Percentiles rank a stretch among this genome's conserved stretches.
Conservation (phyloP, 1,140 invertebrate species). For the Neodiprion fabricii region DNA sequence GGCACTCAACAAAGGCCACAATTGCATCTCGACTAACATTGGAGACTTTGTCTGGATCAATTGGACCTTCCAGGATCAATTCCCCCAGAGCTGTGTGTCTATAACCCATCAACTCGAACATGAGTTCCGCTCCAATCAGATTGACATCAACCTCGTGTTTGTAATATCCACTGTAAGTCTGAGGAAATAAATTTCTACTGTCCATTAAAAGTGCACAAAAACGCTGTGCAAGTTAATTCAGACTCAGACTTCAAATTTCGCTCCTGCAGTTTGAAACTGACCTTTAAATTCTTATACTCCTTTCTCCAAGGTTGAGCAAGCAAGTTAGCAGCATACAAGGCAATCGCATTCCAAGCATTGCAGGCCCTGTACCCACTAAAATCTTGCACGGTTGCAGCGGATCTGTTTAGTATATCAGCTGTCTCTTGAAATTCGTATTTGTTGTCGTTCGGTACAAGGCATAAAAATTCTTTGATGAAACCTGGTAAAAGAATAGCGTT, state of each 20-base stretch:
- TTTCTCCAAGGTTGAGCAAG: slow-evolving; percentile 86
- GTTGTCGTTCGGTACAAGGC: slow-evolving; percentile 76
- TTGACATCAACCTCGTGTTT: slow-evolving; percentile 85
- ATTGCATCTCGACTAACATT: slow-evolving; percentile 82
- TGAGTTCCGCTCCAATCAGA: slow-evolving; percentile 74
- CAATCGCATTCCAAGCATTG: slow-evolving; percentile 82
- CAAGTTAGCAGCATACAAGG: slow-evolving; percentile 84
- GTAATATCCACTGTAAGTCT: slow-evolving; percentile 87
- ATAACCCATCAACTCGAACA: slow-evolving; percentile 86
- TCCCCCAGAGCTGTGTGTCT: slow-evolving; percentile 65
- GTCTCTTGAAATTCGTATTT: slow-evolving; percentile 82
- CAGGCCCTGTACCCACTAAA: slow-evolving; percentile 83
- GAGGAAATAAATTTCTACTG: slow-evolving; percentile 42
- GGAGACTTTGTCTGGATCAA: slow-evolving; percentile 81
- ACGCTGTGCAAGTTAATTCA: background rate
- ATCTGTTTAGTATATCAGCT: slow-evolving; percentile 74
- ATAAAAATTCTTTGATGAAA: slow-evolving; percentile 78
- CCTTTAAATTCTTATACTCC: slow-evolving; percentile 82
- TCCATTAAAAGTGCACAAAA: slow-evolving; percentile 1
- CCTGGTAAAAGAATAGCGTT: slow-evolving; percentile 59
- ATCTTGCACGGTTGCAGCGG: slow-evolving; percentile 70
- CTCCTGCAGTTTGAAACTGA: slow-evolving; percentile 46
- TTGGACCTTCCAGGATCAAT: slow-evolving; percentile 71
- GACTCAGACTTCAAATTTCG: background rate
- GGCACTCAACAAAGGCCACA: slow-evolving; percentile 88